Evolutionary conservation across 2,888 invertebrate species (phyloP).

Genomic region (Agriopis marginaria): DNA sequence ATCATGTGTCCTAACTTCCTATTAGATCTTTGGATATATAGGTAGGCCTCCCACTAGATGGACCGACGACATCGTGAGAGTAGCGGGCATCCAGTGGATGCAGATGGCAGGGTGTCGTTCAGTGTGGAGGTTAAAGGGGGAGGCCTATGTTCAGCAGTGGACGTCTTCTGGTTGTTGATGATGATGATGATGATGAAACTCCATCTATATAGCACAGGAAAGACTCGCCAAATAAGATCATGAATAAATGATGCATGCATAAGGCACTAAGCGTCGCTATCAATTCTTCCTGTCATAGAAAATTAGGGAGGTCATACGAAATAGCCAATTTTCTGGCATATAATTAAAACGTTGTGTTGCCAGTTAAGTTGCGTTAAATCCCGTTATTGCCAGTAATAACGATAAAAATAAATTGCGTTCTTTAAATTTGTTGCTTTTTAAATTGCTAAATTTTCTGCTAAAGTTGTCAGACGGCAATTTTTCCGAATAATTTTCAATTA

Average conservation of each 20-base stretch:
- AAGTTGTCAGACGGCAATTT: constrained; percentile 5
- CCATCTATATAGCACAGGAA: constrained; percentile 19
- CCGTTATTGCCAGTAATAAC: constrained; percentile 61
- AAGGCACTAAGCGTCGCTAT: constrained; percentile 28
- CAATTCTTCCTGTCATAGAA: constrained; percentile 20
- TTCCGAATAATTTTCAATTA: constrained; percentile 12
- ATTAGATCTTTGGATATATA: too few relatives aligned
- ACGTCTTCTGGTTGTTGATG: too few relatives aligned
- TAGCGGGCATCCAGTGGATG: too few relatives aligned
- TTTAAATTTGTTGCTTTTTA: constrained; percentile 50
- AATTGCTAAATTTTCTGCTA: constrained; percentile 34
- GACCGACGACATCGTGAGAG: too few relatives aligned
- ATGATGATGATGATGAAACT: too few relatives aligned
- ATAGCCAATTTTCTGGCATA: constrained; percentile 52
- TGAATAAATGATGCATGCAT: constrained; percentile 28
- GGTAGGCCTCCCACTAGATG: too few relatives aligned
- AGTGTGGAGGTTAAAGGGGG: too few relatives aligned
- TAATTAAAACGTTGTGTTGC: constrained; percentile 59
- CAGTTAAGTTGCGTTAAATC: constrained; percentile 57
- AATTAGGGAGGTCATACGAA: constrained; percentile 53
- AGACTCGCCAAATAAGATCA: constrained; percentile 19
- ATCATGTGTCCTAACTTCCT: too few relatives aligned
- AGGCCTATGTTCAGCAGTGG: too few relatives aligned
- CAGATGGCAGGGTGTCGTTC: too few relatives aligned
- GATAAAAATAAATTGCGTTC: constrained; percentile 62